A percentile compares a stretch with the other conserved stretches of the same genome.
These are phyloP conservation scores for Amblyjoppa proteus DNA, from an alignment of 2,888 invertebrate species.

Conservation along the genomic window DNA sequence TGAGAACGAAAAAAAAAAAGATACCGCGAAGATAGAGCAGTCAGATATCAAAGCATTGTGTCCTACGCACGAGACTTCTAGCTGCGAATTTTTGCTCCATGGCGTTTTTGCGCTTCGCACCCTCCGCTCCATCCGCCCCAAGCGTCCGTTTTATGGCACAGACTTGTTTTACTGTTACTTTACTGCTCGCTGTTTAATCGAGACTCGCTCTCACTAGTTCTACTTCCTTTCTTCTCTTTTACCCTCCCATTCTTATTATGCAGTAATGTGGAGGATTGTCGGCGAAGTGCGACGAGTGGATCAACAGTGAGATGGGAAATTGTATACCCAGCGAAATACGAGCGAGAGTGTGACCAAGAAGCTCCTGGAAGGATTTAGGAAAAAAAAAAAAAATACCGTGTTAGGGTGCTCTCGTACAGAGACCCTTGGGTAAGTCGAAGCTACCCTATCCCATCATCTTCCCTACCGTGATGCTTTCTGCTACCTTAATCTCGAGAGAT, in stretches of 20 bases:
- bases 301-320: slow-evolving; percentile 50
- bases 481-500: slow-evolving; percentile 60
- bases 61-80: slow-evolving; percentile 43
- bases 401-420: slow-evolving; percentile 14
- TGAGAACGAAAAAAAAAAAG: slow-evolving; percentile 30
- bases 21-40: slow-evolving; percentile 69
- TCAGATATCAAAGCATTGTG: slow-evolving; percentile 47
- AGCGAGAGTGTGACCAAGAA: slow-evolving; percentile 57
- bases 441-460: slow-evolving; percentile 26
- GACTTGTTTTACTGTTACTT: slow-evolving; percentile 33
- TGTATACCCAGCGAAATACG: slow-evolving; percentile 25
- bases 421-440: slow-evolving; percentile 29
- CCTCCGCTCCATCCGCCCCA: slow-evolving; percentile 39
- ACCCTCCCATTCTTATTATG: neutral
- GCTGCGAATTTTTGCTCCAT: slow-evolving; percentile 18
- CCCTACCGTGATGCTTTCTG: slow-evolving; percentile 41
- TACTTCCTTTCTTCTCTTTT: slow-evolving; percentile 10
- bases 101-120: slow-evolving; percentile 29
- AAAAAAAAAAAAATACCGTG: slow-evolving; percentile 27
- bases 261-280: slow-evolving; percentile 1
- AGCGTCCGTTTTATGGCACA: slow-evolving; percentile 47
- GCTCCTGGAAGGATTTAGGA: slow-evolving; percentile 57
- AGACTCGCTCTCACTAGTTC: slow-evolving; percentile 51
- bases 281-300: slow-evolving; percentile 22
- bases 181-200: slow-evolving; percentile 15